Percentiles rank a stretch among this genome's conserved stretches.
Evolutionary conservation across 2,888 invertebrate genomes (phyloP).

Genomic region (Rhingia campestris): DNA sequence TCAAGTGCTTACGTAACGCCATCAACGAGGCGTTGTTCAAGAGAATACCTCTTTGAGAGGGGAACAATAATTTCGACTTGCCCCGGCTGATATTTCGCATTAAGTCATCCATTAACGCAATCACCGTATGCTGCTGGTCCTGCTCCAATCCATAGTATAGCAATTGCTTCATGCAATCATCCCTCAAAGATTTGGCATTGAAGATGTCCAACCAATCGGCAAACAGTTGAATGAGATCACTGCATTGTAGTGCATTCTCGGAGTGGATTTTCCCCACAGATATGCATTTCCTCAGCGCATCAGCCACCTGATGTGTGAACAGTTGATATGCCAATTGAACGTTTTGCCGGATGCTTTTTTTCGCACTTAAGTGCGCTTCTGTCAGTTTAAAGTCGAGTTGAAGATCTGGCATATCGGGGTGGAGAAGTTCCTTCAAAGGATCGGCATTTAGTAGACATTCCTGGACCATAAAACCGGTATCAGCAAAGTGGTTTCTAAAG

Average conservation of each 20-base stretch:
- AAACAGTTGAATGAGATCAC: slow-evolving; percentile 40
- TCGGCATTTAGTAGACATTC: background rate
- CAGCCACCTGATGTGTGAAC: slow-evolving; percentile 7
- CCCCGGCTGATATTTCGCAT: background rate
- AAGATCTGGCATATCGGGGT: slow-evolving; percentile 1
- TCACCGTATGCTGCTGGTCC: slow-evolving; percentile 14
- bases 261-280: slow-evolving; percentile 26
- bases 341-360: slow-evolving; percentile 17
- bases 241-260: slow-evolving; percentile 32
- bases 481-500: slow-evolving; percentile 31
- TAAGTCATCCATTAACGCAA: slow-evolving; percentile 16
- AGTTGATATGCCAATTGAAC: slow-evolving; percentile 19
- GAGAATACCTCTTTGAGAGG: slow-evolving; percentile 26
- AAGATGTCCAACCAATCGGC: slow-evolving; percentile 37
- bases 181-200: slow-evolving; percentile 13
- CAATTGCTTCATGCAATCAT: background rate
- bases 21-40: slow-evolving; percentile 33
- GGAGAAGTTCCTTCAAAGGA: slow-evolving; percentile 26
- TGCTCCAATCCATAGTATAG: slow-evolving; percentile 10
- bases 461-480: slow-evolving; percentile 4
- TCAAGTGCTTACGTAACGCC: slow-evolving; percentile 13
- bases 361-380: slow-evolving; percentile 21
- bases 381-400: slow-evolving; percentile 16
- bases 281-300: slow-evolving; percentile 15
- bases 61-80: background rate